Evolutionary conservation across 1,140 invertebrate genomes (phyloP).

Genomic region (Macrobrachium rosenbergii): DNA sequence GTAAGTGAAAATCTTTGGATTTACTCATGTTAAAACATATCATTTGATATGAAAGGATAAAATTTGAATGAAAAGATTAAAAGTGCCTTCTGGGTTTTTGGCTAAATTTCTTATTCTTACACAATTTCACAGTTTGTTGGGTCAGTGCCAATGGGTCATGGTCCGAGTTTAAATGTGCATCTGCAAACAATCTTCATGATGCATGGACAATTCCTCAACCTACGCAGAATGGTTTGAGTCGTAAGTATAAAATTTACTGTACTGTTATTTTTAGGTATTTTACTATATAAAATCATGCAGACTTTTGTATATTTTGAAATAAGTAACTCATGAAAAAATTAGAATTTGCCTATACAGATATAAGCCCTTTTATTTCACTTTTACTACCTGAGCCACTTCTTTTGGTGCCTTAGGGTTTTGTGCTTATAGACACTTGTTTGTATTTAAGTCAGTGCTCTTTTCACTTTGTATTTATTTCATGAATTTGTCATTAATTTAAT

Average conservation of each 20-base stretch:
- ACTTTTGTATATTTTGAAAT: neutral
- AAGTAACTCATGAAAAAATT: neutral
- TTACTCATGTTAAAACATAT: neutral
- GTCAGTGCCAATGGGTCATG: slow-evolving; percentile 29
- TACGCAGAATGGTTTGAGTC: slow-evolving; percentile 27
- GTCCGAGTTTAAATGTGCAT: slow-evolving; percentile 43
- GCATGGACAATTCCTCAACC: slow-evolving; percentile 36
- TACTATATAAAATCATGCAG: neutral
- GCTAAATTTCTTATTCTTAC: too few species aligned
- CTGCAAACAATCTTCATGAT: slow-evolving; percentile 19
- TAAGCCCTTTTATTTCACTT: too few species aligned
- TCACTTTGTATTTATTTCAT: too few species aligned
- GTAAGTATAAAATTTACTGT: slow-evolving; percentile 25
- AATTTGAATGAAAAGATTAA: too few species aligned
- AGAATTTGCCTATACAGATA: too few species aligned
- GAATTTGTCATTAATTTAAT: too few species aligned
- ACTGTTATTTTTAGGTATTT: slow-evolving; percentile 46
- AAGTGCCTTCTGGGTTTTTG: too few species aligned
- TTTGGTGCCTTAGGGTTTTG: too few species aligned
- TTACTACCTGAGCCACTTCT: too few species aligned
- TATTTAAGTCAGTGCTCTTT: too few species aligned
- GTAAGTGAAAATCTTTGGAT: neutral
- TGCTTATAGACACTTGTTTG: too few species aligned
- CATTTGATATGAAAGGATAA: too few species aligned
- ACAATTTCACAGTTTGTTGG: slow-evolving; percentile 25